Conservation (phyloP, 2,888 invertebrate species). For the Tipula confusa region DNA sequence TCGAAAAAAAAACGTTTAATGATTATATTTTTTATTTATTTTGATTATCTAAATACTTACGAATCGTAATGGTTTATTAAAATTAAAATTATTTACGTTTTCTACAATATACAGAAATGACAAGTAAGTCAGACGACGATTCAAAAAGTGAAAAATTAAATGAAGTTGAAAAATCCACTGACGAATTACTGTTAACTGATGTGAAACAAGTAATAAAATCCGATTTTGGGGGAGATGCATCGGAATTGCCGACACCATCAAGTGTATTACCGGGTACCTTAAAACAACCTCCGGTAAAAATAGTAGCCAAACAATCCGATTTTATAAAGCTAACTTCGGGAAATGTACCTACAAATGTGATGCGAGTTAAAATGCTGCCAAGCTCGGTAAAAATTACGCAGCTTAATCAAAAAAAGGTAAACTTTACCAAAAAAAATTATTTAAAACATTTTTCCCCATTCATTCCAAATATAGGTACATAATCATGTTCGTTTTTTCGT, state of each 20-base stretch:
- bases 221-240: not conserved
- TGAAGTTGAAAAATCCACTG: not conserved
- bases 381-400: not conserved
- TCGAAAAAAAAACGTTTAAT: constrained; percentile 5
- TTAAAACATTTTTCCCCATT: not conserved
- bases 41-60: too few species aligned
- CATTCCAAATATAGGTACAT: not conserved
- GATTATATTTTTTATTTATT: not conserved
- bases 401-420: not conserved
- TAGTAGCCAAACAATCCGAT: not conserved
- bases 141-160: not conserved
- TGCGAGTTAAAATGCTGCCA: not conserved
- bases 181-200: not conserved
- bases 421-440: not conserved
- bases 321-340: not conserved
- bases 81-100: not conserved
- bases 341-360: not conserved
- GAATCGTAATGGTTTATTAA: not conserved
- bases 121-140: not conserved
- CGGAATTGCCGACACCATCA: not conserved
- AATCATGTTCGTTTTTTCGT: not conserved
- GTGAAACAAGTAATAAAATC: not conserved
- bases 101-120: not conserved
- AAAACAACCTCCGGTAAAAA: not conserved
- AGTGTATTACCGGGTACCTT: not conserved